Evolutionary conservation across 2,888 invertebrate genomes (phyloP), one percentile per base, ranked within the genome.

Genomic region (Apomyelois bistriatella): DNA sequence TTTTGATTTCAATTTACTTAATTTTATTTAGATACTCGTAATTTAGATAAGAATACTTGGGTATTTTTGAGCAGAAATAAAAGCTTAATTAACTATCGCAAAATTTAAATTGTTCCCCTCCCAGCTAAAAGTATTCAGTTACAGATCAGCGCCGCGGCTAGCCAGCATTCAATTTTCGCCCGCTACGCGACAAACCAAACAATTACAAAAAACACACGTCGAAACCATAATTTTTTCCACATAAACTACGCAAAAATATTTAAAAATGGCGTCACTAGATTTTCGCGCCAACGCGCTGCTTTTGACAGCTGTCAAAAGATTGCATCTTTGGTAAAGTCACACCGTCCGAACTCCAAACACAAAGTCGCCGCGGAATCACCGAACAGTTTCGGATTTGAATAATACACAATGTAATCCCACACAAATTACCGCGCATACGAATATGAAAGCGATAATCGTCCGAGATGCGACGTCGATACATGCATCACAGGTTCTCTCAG

Each of bases 281-380:
- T 85, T 82, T 81, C 83, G 81, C 87, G 83, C 82, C 76, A 76
- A 77, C 79, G 72, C 70, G 74, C 79, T 79, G 82, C 78, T 82
- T 81, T 78, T 88, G 89, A 87, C 88, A 88, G 85, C 85, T 88
- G 88, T 88, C 89, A 88, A 82, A 81, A 72, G 77, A 78, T 75
- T 72, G 76, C 74, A 76, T 79, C 81, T 79, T 82, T 79, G 78
- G 77, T 76, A 71, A 64, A 63, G 72, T 76, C 74, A 70, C 79
- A 76, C 79, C 76, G 75, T 56, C 43, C 40, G 28, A 28, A 30
- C 17, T 56, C 43, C 40, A 13, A 28, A 30, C 17, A 5, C 22
- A 35, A 36, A 41, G 63, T 65, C 64, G 61, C 57, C 51, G 52
- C 57, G 65, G 68, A 62, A 68, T 67, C 67, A 67, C 70, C 64